Percentiles rank a stretch among this genome's conserved stretches.
phyloP scores from a whole-genome alignment of 1,140 invertebrate genomes.

The Oscheius sp. region DNA sequence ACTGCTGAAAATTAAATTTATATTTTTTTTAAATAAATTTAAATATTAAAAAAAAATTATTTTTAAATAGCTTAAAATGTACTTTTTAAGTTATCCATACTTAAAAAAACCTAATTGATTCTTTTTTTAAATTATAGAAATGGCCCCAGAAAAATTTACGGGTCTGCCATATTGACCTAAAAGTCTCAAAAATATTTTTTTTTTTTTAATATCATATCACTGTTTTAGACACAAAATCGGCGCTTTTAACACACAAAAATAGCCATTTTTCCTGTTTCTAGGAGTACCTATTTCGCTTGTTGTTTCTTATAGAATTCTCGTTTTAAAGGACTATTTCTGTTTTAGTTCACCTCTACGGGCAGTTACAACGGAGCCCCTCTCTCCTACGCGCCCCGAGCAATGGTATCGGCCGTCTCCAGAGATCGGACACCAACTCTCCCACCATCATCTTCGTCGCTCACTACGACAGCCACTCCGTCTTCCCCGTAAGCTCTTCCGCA shows the following conservation, averaged over 20 bases:
- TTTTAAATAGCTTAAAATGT: neutral
- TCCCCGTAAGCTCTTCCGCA: slow-evolving; percentile 72
- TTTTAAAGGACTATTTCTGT: no score
- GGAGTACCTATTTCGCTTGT: no score
- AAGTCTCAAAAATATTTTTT: neutral
- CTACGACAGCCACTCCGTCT: slow-evolving; percentile 83
- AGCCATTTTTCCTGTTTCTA: no score
- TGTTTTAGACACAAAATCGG: slow-evolving; percentile 13
- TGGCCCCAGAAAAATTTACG: no score
- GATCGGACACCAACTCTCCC: slow-evolving; percentile 67
- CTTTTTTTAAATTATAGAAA: no score
- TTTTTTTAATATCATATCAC: neutral
- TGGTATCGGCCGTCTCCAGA: slow-evolving; percentile 67
- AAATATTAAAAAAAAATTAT: no score
- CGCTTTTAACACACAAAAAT: no score
- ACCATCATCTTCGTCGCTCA: slow-evolving; percentile 74
- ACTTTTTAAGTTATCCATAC: no score
- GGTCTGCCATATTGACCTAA: neutral
- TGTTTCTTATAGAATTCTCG: no score
- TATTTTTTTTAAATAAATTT: no score
- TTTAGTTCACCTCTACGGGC: slow-evolving; percentile 42
- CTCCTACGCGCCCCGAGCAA: slow-evolving; percentile 34
- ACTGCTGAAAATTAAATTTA: no score
- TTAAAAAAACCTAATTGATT: no score
- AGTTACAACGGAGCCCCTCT: slow-evolving; percentile 14